A percentile compares a stretch with the other conserved stretches of the same genome.
These are phyloP conservation scores for Cyanoderma ruficeps DNA, from an alignment of 2,113 vertebrate species.

Conservation along the genomic window DNA sequence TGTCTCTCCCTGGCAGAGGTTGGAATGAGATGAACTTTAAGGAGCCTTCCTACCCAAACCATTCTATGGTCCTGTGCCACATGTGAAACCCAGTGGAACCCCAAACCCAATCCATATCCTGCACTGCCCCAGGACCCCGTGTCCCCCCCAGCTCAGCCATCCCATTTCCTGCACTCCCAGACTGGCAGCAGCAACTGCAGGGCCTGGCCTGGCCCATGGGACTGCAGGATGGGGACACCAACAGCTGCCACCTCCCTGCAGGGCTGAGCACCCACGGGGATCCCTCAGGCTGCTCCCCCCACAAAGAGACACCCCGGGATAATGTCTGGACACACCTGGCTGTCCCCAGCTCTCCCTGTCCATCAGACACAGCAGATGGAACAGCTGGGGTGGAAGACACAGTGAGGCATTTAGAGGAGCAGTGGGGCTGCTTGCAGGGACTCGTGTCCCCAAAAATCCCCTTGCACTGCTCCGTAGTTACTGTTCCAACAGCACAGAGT, in stretches of 20 bases:
- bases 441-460: neutral
- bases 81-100: neutral
- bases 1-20: neutral
- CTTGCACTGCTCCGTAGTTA: neutral
- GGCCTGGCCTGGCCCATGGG: neutral
- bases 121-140: rapidly evolving
- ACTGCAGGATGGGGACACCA: neutral
- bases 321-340: neutral
- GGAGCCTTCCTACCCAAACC: neutral
- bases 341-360: neutral
- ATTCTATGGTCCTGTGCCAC: neutral
- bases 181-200: neutral
- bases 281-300: neutral
- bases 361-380: neutral
- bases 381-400: neutral
- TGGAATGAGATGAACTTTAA: neutral
- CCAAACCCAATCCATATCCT: rapidly evolving
- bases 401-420: rapidly evolving
- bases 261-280: neutral
- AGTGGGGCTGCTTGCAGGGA: neutral
- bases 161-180: neutral
- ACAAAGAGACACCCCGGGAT: neutral
- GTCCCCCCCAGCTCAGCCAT: neutral
- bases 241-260: neutral
- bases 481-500: neutral